Evolutionary conservation across 2,888 invertebrate species (phyloP).

Genomic region (Buathra laborator): DNA sequence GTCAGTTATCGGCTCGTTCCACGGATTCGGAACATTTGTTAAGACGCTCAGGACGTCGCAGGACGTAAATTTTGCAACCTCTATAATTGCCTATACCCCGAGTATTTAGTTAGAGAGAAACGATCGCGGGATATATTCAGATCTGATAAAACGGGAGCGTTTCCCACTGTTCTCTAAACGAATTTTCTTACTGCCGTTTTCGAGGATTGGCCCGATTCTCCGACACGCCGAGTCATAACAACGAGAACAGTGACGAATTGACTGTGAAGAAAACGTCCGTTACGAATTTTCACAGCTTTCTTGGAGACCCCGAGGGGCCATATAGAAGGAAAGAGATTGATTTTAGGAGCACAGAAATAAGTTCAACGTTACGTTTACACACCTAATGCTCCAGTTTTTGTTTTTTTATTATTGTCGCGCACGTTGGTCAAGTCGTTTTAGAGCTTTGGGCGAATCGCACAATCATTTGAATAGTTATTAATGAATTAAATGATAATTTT

Average conservation of each 20-base stretch:
- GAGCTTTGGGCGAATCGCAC: not conserved
- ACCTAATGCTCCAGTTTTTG: slow-evolving; percentile 21
- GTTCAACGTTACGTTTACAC: not conserved
- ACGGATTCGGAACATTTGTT: slow-evolving; percentile 49
- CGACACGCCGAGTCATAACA: slow-evolving; percentile 61
- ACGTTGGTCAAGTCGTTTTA: not conserved
- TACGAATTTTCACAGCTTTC: slow-evolving; percentile 40
- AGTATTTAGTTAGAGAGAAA: not conserved
- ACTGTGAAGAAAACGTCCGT: slow-evolving; percentile 42
- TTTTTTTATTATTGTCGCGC: not conserved
- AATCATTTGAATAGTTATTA: not conserved
- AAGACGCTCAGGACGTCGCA: slow-evolving; percentile 37
- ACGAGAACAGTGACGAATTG: slow-evolving; percentile 63
- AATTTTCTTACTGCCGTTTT: slow-evolving; percentile 9
- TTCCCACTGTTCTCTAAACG: slow-evolving; percentile 25
- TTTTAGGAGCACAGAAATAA: slow-evolving; percentile 48
- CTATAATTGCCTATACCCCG: not conserved
- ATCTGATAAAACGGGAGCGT: not conserved
- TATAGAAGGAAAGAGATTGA: slow-evolving; percentile 33
- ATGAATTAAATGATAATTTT: too few relatives aligned
- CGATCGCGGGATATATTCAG: slow-evolving; percentile 2
- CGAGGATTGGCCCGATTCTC: slow-evolving; percentile 35
- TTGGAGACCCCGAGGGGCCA: not conserved
- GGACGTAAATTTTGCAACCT: slow-evolving; percentile 32
- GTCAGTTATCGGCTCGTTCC: slow-evolving; percentile 57